Conservation (phyloP, 1,140 invertebrate genomes). For the Lithobius niger region DNA sequence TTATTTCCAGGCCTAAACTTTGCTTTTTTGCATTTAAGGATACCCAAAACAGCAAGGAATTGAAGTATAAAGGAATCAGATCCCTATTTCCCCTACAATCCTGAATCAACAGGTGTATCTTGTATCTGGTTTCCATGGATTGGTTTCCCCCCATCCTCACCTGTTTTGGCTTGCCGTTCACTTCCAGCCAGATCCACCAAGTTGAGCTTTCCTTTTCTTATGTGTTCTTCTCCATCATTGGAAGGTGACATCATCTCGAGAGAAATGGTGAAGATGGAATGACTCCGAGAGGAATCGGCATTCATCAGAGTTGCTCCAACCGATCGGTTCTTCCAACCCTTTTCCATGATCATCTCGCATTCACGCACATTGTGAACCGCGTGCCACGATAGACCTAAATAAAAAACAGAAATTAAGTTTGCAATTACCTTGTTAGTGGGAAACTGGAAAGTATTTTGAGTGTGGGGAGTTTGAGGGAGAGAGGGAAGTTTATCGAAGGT, state of each 20-base stretch:
- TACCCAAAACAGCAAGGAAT: too few species aligned
- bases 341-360: slow-evolving; percentile 56
- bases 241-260: slow-evolving; percentile 58
- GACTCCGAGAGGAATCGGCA: slow-evolving; percentile 66
- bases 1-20: too few species aligned
- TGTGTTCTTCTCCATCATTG: slow-evolving; percentile 39
- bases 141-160: slow-evolving; percentile 39
- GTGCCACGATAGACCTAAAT: slow-evolving; percentile 49
- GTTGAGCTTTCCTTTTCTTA: slow-evolving; percentile 58
- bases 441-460: too few species aligned
- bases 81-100: too few species aligned
- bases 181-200: slow-evolving; percentile 67
- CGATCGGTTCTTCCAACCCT: slow-evolving; percentile 57
- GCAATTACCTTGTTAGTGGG: too few species aligned
- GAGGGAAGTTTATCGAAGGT: too few species aligned
- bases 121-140: too few species aligned
- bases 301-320: slow-evolving; percentile 74
- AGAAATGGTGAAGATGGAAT: slow-evolving; percentile 83
- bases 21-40: too few species aligned
- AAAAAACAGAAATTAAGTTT: slow-evolving; percentile 10
- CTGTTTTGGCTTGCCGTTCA: slow-evolving; percentile 80
- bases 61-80: too few species aligned
- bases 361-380: slow-evolving; percentile 59
- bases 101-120: too few species aligned
- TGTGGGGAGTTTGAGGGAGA: too few species aligned